phyloP scores from a whole-genome alignment of 2,113 vertebrate genomes.

The Melanerpes aurifrons region DNA sequence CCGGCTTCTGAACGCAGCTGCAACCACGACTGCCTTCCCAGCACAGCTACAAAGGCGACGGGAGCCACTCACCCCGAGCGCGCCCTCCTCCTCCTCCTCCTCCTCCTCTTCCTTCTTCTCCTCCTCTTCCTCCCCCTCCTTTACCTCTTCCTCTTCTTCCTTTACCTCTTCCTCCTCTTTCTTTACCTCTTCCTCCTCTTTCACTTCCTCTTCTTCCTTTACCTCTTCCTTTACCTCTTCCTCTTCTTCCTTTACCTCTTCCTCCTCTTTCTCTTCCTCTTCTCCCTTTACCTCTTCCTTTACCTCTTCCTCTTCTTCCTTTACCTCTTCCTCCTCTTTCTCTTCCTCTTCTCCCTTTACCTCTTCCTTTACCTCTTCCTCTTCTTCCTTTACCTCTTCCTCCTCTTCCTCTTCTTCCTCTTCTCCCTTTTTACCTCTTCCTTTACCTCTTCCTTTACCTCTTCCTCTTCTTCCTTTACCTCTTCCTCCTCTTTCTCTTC shows the following conservation, averaged over 20 bases:
- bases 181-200: not conserved
- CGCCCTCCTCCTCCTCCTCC: not conserved
- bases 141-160: not conserved
- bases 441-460: not conserved
- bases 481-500: not conserved
- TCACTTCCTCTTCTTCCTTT: not conserved
- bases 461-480: not conserved
- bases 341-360: not conserved
- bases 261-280: not conserved
- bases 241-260: rapidly evolving
- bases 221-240: not conserved
- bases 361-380: not conserved
- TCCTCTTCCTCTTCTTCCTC: not conserved
- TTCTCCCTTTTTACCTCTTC: not conserved
- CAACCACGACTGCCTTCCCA: not conserved
- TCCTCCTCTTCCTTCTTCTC: not conserved
- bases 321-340: not conserved
- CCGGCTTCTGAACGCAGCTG: not conserved
- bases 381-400: not conserved
- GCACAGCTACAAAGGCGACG: not conserved
- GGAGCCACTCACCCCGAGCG: constrained; percentile 70
- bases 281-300: too few relatives aligned
- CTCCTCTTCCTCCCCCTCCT: not conserved
- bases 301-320: not conserved
- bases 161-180: not conserved